phyloP scores from a whole-genome alignment of 2,888 invertebrate species.

The Catocala nupta region DNA sequence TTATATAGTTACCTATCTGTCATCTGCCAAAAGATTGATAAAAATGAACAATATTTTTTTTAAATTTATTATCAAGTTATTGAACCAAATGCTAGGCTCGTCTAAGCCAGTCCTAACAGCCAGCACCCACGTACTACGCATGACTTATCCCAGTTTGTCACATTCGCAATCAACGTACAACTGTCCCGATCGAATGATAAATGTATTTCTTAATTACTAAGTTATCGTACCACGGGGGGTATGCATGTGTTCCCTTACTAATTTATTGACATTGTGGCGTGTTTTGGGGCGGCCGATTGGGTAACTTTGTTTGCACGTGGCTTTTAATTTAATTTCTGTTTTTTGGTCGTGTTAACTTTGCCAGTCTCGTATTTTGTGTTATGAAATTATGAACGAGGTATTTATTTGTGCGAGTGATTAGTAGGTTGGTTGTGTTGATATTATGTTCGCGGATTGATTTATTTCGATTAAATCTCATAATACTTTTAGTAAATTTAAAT shows the following conservation, averaged over 20 bases:
- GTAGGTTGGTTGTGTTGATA: too few relatives aligned
- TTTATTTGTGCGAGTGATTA: neutral
- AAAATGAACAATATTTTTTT: too few relatives aligned
- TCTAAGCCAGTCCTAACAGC: slow-evolving; percentile 51
- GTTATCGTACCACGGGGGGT: slow-evolving; percentile 74
- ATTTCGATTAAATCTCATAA: too few relatives aligned
- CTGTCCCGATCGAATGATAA: slow-evolving; percentile 82
- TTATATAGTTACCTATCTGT: too few relatives aligned
- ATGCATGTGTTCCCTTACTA: slow-evolving; percentile 81
- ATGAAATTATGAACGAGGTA: neutral
- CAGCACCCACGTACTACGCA: slow-evolving; percentile 72
- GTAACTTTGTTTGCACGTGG: slow-evolving; percentile 57
- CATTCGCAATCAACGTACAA: slow-evolving; percentile 74
- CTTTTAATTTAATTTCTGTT: slow-evolving; percentile 52
- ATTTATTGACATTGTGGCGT: slow-evolving; percentile 81
- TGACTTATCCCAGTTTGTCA: slow-evolving; percentile 82
- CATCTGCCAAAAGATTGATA: too few relatives aligned
- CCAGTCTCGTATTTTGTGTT: neutral
- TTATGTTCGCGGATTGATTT: too few relatives aligned
- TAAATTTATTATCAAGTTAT: too few relatives aligned
- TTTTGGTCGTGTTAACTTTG: slow-evolving; percentile 21
- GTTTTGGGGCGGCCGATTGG: slow-evolving; percentile 56
- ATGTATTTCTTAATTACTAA: slow-evolving; percentile 86
- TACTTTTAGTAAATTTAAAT: too few relatives aligned
- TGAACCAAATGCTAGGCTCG: neutral